Evolutionary conservation across 1,140 invertebrate species (phyloP).

Genomic region (roundworm (Caenorhabditis elegans)): DNA sequence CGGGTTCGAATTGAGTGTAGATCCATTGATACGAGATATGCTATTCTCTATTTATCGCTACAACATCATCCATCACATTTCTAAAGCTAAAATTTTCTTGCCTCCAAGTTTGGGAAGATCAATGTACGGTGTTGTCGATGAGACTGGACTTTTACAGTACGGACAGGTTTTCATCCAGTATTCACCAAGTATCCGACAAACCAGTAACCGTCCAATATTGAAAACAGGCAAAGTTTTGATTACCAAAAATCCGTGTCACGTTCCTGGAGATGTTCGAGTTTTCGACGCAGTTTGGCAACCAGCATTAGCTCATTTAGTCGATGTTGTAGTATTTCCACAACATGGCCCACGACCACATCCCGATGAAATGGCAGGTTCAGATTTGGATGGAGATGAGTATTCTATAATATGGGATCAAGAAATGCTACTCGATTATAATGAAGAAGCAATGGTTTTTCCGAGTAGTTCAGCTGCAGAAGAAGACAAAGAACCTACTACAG

Average conservation of each 20-base stretch:
- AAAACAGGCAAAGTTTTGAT: constrained; percentile 59
- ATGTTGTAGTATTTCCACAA: constrained; percentile 68
- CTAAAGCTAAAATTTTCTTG: constrained; percentile 62
- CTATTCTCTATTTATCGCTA: constrained; percentile 58
- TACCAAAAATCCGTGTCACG: constrained; percentile 68
- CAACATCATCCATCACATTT: constrained; percentile 49
- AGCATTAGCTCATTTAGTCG: constrained; percentile 64
- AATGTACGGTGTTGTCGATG: constrained; percentile 67
- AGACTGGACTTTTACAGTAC: constrained; percentile 65
- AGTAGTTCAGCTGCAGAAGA: constrained; percentile 39
- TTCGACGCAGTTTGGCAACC: constrained; percentile 65
- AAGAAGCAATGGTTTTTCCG: constrained; percentile 64
- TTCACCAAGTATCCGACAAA: constrained; percentile 46
- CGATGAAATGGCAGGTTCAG: constrained; percentile 68
- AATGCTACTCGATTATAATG: constrained; percentile 59
- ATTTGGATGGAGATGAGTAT: constrained; percentile 68
- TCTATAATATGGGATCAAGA: constrained; percentile 66
- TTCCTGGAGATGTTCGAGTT: constrained; percentile 68
- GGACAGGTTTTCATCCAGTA: constrained; percentile 68
- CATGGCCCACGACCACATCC: constrained; percentile 67
- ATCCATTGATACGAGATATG: constrained; percentile 66
- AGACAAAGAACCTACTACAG: constrained; percentile 40
- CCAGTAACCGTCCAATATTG: constrained; percentile 36
- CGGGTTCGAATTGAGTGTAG: constrained; percentile 59
- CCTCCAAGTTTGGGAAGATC: constrained; percentile 62